Evolutionary conservation across 2,113 vertebrate genomes (phyloP), one percentile per base, ranked within the genome.

Genomic region (Rhinolophus sinicus): DNA sequence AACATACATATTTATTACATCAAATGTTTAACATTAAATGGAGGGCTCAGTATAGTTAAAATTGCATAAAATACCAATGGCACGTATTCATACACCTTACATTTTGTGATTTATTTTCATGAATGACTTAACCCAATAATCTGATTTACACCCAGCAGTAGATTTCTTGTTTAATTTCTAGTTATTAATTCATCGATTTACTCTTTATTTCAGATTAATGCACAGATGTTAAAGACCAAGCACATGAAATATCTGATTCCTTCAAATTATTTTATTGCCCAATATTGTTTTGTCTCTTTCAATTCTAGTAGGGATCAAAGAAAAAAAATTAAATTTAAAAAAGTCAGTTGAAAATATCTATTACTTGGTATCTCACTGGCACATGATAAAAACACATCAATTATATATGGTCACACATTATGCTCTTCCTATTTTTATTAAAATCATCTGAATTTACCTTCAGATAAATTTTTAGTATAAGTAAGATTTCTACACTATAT

Each of bases 181-280:
- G 24, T 62, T 24, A 52, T 50, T 83, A 77, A 50, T 72, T 64
- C 21, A 64, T 47, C 12, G 88, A 18, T 54, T 85, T 86, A 64
- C 1, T 78, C 58, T 77, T 60, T 84, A 83, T 62, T 85, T 85
- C 52, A 22, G 28, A 86, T n/a, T 28, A 73, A 62, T 76, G 78
- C 13, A 77, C 4, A 60, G 6, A 0, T 77, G 11, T 3, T 47
- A 72, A 84, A 90, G 16, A 56, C 33, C 28, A 95, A 70, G 19
- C 6, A 90, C 14, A 52, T 40, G 14, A 89, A 93, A 72, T 77
- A 65, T 22, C 19, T 83, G 9, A 54, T 54, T 92, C 8, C 33
- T 85, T 80, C 18, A 92, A 92, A 58, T 89, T 35, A 52, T 94
- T 92, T 69, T 47, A 82, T 86, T 88, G 52, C 21, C 3, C 35